phyloP scores from a whole-genome alignment of 2,113 vertebrate species.

The Plestiodon gilberti region DNA sequence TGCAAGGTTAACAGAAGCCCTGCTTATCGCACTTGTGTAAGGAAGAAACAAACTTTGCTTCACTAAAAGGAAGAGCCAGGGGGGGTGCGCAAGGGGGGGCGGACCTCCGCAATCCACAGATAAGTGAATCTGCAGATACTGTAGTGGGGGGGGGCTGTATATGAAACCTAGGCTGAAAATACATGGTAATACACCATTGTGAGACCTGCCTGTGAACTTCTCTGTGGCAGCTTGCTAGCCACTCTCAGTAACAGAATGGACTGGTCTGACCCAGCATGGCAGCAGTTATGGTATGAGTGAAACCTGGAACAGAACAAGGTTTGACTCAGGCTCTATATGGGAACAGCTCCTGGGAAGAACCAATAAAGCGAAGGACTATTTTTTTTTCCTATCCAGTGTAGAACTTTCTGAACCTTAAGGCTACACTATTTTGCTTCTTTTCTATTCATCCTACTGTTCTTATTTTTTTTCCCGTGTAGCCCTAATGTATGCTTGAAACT shows the following conservation, averaged over 20 bases:
- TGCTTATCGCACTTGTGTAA: too few relatives aligned
- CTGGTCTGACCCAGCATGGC: background rate
- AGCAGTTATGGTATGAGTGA: background rate
- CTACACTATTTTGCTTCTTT: background rate
- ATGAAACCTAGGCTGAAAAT: too few relatives aligned
- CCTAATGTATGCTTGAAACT: accelerated
- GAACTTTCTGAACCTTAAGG: background rate
- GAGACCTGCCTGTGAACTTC: background rate
- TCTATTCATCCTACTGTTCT: background rate
- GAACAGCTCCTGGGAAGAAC: background rate
- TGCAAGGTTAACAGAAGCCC: too few relatives aligned
- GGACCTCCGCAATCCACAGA: too few relatives aligned
- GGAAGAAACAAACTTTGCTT: too few relatives aligned
- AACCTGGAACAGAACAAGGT: background rate
- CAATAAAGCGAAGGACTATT: background rate
- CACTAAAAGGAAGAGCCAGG: too few relatives aligned
- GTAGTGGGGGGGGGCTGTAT: too few relatives aligned
- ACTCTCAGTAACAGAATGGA: background rate
- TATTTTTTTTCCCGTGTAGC: accelerated
- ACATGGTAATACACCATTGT: background rate
- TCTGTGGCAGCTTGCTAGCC: background rate
- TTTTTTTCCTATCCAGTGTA: background rate
- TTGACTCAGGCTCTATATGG: conserved; percentile 10
- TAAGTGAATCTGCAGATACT: too few relatives aligned
- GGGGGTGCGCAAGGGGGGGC: too few relatives aligned